Conservation (phyloP, 2,113 vertebrate species). For the Thalassoma bifasciatum region DNA sequence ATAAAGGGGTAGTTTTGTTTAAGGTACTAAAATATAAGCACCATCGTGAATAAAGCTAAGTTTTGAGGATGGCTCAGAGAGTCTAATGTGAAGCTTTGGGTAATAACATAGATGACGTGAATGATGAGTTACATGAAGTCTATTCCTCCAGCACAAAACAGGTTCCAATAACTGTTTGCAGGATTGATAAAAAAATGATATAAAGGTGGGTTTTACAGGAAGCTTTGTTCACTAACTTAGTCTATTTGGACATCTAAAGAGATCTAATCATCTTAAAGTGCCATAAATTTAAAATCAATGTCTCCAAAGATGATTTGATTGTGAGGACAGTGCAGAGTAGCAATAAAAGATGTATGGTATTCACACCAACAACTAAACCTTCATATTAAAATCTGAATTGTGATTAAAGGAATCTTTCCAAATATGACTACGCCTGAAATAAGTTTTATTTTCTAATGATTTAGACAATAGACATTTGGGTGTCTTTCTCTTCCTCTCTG, state of each 20-base stretch:
- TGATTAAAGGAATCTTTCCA: background rate
- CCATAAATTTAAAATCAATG: background rate
- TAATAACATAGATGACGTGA: too few species aligned
- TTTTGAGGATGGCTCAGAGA: too few species aligned
- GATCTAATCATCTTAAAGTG: background rate
- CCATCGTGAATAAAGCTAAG: too few species aligned
- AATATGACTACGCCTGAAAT: background rate
- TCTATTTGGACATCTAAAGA: background rate
- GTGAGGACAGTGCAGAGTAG: background rate
- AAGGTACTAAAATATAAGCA: too few species aligned
- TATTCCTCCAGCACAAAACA: too few species aligned
- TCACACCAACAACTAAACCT: background rate
- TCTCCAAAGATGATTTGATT: background rate
- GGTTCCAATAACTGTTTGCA: too few species aligned
- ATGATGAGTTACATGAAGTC: background rate
- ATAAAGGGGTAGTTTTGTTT: too few species aligned
- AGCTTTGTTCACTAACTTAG: background rate
- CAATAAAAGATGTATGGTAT: background rate
- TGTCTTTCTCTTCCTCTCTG: background rate
- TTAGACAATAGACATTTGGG: background rate
- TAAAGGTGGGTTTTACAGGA: too few species aligned
- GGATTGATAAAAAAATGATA: too few species aligned
- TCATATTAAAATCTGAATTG: background rate
- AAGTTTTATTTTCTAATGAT: constrained; percentile 7
- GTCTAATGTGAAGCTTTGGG: too few species aligned